phyloP scores from a whole-genome alignment of 1,140 invertebrate species.

The Sitophilus oryzae region DNA sequence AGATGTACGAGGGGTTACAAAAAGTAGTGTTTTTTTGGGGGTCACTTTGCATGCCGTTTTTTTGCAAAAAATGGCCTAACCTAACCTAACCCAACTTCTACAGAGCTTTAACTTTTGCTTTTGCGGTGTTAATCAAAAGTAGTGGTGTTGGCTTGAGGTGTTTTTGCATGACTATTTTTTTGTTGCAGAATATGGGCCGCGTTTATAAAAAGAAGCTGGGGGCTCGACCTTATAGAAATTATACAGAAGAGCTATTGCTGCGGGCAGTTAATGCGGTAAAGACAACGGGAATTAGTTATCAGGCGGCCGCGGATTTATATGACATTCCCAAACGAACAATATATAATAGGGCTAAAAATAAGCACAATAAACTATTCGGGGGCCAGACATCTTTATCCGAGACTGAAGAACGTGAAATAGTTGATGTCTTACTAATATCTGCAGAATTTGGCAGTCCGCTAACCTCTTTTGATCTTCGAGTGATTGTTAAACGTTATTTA shows the following conservation, averaged over 20 bases:
- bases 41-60: too few relatives aligned
- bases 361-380: not conserved
- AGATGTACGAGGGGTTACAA: too few relatives aligned
- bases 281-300: too few relatives aligned
- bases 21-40: too few relatives aligned
- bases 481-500: conserved; percentile 12
- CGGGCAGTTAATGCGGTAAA: not conserved
- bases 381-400: conserved; percentile 2
- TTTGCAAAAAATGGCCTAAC: too few relatives aligned
- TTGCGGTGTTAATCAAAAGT: too few relatives aligned
- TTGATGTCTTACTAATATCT: conserved; percentile 1
- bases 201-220: conserved; percentile 1
- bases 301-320: not conserved
- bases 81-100: too few relatives aligned
- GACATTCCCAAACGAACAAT: not conserved
- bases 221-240: not conserved
- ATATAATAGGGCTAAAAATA: too few relatives aligned
- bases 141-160: too few relatives aligned
- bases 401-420: conserved; percentile 3
- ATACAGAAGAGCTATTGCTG: not conserved
- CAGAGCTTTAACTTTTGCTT: too few relatives aligned
- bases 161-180: too few relatives aligned
- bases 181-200: too few relatives aligned
- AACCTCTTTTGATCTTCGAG: not conserved
- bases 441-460: conserved; percentile 6